Evolutionary conservation across 2,888 invertebrate genomes (phyloP), one percentile per base, ranked within the genome.

Genomic region (Cheilosia impressa): DNA sequence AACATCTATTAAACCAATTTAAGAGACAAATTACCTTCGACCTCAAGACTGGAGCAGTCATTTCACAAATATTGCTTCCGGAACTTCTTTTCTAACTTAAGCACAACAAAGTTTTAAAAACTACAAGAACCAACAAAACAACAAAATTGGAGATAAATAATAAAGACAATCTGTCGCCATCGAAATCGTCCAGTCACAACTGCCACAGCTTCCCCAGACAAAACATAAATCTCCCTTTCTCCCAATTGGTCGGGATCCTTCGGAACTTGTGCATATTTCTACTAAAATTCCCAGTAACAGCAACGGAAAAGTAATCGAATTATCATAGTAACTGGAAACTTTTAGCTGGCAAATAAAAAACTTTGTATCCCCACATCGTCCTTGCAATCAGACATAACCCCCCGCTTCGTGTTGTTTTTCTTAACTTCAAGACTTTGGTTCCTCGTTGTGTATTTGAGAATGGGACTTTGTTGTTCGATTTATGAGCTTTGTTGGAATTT

Each of bases 151-250:
- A 5, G 2, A 62, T 24, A 6, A 53, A 55, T 50, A 55, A 63
- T 69, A 78, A 78, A 62, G 71, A 57, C 78, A 71, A 55, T 47
- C 71, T 78, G 78, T 65, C 78, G 78, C 78, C 78, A 78, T 69
- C 63, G 47, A 19, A 57, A 78, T 55, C 22, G 38, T 43, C 50
- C 62, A 47, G 63, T 69, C 19, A 19, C 27, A 69, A 41, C 24
- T 4, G 55, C 41, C 19, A 60, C 68, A 24, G 17, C 24, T 55
- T 27, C 13, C 4, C 34, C 71, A 71, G 71, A 71, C 78, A 50
- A 69, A 62, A 43, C 45, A 43, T 55, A 52, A 50, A 65, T 55
- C 10, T 52, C 22, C 17, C 1, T 13, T 1, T 57, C n/a, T n/a
- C 4, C 52, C 24, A 34, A 13, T 9, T 7, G 13, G 4, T 7